Conservation (phyloP, 2,113 vertebrate species). For the Rhabdornis inornatus region DNA sequence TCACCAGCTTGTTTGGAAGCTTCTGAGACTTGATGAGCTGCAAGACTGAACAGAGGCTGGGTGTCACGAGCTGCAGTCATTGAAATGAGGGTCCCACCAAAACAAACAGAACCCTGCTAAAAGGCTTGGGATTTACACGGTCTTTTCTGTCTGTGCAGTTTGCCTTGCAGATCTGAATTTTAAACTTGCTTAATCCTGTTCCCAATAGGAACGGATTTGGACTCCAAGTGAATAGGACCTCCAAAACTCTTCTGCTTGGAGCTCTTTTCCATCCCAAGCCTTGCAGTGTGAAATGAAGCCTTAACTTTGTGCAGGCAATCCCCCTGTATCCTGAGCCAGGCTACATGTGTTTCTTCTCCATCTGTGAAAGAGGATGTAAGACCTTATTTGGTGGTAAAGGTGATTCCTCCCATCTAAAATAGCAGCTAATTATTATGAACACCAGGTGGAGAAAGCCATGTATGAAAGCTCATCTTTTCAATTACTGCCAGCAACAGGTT, state of each 20-base stretch:
- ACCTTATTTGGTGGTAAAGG: not conserved
- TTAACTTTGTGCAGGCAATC: not conserved
- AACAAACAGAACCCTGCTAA: not conserved
- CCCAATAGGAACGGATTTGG: not conserved
- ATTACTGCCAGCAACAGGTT: not conserved
- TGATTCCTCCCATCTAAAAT: not conserved
- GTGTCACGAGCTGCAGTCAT: not conserved
- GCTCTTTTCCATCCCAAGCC: not conserved
- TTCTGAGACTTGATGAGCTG: slow-evolving; percentile 97
- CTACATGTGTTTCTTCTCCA: not conserved
- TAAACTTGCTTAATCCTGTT: not conserved
- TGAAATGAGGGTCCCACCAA: not conserved
- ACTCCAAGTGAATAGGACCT: not conserved
- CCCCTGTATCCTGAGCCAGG: not conserved
- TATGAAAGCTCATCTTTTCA: not conserved
- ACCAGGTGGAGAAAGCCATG: not conserved
- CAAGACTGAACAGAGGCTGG: slow-evolving; percentile 75
- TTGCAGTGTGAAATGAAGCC: not conserved
- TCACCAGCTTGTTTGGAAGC: slow-evolving; percentile 85
- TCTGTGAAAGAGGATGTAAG: not conserved
- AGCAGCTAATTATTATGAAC: not conserved
- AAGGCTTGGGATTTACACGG: not conserved
- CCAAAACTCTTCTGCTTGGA: not conserved
- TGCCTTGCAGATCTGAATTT: not conserved
- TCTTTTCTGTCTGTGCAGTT: not conserved